A percentile compares a stretch with the other conserved stretches of the same genome.
These are phyloP conservation scores for Bemisia tabaci DNA, from an alignment of 1,140 invertebrate genomes.

Conservation along the genomic window DNA sequence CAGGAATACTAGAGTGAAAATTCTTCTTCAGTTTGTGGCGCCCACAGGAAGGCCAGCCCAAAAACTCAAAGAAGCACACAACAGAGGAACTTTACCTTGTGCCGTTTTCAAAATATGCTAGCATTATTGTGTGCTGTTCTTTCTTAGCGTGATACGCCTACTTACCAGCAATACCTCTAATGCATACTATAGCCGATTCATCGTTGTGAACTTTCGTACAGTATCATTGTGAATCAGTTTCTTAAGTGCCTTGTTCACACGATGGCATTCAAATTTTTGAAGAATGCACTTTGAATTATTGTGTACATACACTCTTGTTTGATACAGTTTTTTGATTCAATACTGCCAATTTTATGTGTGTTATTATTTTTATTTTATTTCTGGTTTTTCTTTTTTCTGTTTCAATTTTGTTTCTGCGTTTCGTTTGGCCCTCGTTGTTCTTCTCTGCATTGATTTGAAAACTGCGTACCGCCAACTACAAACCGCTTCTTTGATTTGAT, in stretches of 20 bases:
- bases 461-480: background rate
- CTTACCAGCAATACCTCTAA: no score
- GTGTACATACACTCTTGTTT: background rate
- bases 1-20: no score
- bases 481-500: constrained; percentile 4
- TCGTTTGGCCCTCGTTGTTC: constrained; percentile 7
- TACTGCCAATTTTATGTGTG: constrained; percentile 11
- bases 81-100: no score
- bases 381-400: constrained; percentile 13
- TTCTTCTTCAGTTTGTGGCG: no score
- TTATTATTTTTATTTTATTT: constrained; percentile 13
- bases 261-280: background rate
- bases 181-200: no score
- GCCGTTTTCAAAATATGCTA: no score
- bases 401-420: constrained; percentile 12
- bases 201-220: no score
- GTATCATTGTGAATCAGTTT: no score
- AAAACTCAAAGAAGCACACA: no score
- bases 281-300: background rate
- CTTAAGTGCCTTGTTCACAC: background rate
- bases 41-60: no score
- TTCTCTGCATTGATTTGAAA: background rate
- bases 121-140: no score
- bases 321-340: background rate
- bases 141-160: no score